Percentiles rank a stretch among this genome's conserved stretches.
Evolutionary conservation across 2,113 vertebrate genomes (phyloP).

Genomic region (Elaphurus davidianus): DNA sequence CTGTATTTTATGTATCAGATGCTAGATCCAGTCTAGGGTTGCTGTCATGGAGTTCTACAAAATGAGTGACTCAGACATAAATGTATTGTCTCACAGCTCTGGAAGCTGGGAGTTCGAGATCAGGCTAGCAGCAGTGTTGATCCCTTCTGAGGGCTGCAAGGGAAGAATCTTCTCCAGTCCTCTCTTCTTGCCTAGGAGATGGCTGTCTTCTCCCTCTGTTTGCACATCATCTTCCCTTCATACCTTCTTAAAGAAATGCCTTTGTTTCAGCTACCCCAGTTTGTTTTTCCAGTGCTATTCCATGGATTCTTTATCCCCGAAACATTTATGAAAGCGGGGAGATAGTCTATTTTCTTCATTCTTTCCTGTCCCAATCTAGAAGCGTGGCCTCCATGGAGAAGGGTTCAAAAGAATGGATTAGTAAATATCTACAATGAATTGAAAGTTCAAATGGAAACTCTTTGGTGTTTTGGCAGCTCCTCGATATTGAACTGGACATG

Average conservation of each 20-base stretch:
- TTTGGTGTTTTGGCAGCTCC: neutral
- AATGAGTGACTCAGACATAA: neutral
- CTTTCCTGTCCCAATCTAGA: neutral
- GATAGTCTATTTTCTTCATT: neutral
- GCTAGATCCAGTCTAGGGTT: neutral
- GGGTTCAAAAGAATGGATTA: neutral
- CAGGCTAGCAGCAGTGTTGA: no score
- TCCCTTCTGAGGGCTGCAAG: neutral
- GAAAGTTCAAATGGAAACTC: neutral
- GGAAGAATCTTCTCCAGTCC: neutral
- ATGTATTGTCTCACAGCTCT: neutral
- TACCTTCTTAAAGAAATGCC: neutral
- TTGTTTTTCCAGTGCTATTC: neutral
- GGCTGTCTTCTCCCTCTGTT: neutral
- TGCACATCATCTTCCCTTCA: neutral
- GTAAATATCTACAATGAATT: neutral
- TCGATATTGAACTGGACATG: neutral
- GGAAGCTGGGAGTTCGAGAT: neutral
- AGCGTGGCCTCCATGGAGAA: rapidly evolving
- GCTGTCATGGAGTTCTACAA: neutral
- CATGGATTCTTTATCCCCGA: neutral
- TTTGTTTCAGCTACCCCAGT: rapidly evolving
- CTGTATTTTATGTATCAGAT: neutral
- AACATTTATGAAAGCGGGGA: neutral
- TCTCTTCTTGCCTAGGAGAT: neutral